Evolutionary conservation across 2,888 invertebrate species (phyloP), one percentile per base, ranked within the genome.

Genomic region (Apantesis nais): DNA sequence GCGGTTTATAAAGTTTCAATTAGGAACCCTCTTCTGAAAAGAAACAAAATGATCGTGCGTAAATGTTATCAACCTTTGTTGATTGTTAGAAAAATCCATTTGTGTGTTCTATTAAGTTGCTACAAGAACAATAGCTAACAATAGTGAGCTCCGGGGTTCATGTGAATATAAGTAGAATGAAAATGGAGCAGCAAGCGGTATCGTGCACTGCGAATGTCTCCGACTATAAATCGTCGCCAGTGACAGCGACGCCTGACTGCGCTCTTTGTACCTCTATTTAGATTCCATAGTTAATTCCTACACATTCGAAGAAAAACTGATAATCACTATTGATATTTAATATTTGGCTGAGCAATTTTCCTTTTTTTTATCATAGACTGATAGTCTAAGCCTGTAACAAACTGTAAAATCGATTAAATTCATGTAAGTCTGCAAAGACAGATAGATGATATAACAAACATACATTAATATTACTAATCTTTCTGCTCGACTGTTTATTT

Each of bases 201-300:
- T 60, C 72, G 72, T 52, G 74, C 71, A 68, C 77, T 73, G 78
- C 75, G 74, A 80, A 79, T 78, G 78, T 81, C 78, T 83, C 77
- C 69, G 75, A 75, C 85, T 73, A 86, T 87, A 85, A 87, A 86
- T 88, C 79, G 82, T 82, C 73, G 79, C 62, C 68, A 62, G 65
- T 71, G 83, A 83, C 86, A 83, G 74, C 74, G 78, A 76, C 80
- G 82, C 78, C 75, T 80, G 76, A 73, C 78, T 80, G 78, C 79
- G 76, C 81, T 82, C 82, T 83, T 81, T 83, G 79, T 78, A 83
- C 78, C 78, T 66, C 79, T 86, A 83, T 84, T 85, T 85, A 85
- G 78, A 82, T 66, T 67, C 64, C 67, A 73, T 66, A 65, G 71
- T 68, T 76, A 73, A 74, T 68, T 74, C 70, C 67, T 74, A 67